A percentile compares a stretch with the other conserved stretches of the same genome.
These are phyloP conservation scores for Phlogophora meticulosa DNA, from an alignment of 2,888 invertebrate species.

Conservation along the genomic window DNA sequence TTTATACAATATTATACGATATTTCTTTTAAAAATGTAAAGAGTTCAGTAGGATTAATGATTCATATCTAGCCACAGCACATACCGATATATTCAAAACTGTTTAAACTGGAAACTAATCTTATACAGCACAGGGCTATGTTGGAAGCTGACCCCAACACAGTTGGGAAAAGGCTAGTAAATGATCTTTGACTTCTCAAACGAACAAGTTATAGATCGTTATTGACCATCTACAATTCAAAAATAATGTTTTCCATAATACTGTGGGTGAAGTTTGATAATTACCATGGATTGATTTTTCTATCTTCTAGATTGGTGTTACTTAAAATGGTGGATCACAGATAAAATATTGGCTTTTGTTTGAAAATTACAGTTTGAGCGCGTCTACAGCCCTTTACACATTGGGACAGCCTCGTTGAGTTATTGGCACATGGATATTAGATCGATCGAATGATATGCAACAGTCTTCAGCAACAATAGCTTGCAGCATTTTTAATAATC, in stretches of 20 bases:
- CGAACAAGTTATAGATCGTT: too few relatives aligned
- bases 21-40: not conserved
- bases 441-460: not conserved
- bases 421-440: not conserved
- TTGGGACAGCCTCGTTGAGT: not conserved
- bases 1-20: slow-evolving; percentile 6
- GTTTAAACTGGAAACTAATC: not conserved
- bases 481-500: too few relatives aligned
- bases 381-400: not conserved
- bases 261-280: too few relatives aligned
- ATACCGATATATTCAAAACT: not conserved
- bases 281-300: not conserved
- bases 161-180: too few relatives aligned
- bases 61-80: not conserved
- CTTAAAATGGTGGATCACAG: not conserved
- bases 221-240: too few relatives aligned
- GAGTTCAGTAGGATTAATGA: not conserved
- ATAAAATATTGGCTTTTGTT: not conserved
- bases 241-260: too few relatives aligned
- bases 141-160: too few relatives aligned
- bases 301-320: not conserved
- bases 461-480: too few relatives aligned
- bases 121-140: not conserved
- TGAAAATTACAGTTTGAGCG: not conserved
- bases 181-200: too few relatives aligned